Evolutionary conservation across 2,888 invertebrate genomes (phyloP), one percentile per base, ranked within the genome.

Genomic region (Ornithoptera alexandrae): DNA sequence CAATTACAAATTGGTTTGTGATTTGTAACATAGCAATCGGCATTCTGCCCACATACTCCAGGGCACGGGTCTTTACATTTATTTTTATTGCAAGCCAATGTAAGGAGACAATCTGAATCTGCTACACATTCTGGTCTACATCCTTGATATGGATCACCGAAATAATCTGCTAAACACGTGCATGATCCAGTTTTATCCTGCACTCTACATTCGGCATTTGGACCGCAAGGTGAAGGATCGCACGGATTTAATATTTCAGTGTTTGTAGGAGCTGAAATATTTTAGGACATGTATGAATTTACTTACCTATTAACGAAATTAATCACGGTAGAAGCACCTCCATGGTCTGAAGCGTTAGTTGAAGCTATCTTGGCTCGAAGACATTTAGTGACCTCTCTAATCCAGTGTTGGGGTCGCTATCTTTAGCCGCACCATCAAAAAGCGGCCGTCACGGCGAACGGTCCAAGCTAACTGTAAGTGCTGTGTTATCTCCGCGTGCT

Each of bases 81-180:
- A 81, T 94, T 94, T 79, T 93, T 93, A 73, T 93, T 93, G 82
- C 95, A 96, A 62, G 95, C 94, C 82, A 86, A 90, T 74, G 91
- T 92, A 69, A 94, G 91, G n/a, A 94, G 88, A 79, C 95, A 95
- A 81, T 95, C 95, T 50, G 94, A 93, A 83, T 95, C 94, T 61
- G 94, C 88, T 75, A 94, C 87, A 80, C 95, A 95, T 84, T 95
- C 95, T 39, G 95, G 95, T 81, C 94, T 93, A 80, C 96, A 96
- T 70, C 94, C 94, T 88, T 95, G 94, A 79, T 95, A 96, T 58
- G 97, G 96, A 82, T 96, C 95, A 75, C 97, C 97, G 76, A 95
- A 94, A 84, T 95, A 95, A 74, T 95, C 95, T 8, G 94, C 93
- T 69, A 94, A 84, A 81, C 96, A 96, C 75, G 94, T 93, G 81